A percentile compares a stretch with the other conserved stretches of the same genome.
Evolutionary conservation across 2,888 invertebrate species (phyloP).

Genomic region (Melieria omissa): DNA sequence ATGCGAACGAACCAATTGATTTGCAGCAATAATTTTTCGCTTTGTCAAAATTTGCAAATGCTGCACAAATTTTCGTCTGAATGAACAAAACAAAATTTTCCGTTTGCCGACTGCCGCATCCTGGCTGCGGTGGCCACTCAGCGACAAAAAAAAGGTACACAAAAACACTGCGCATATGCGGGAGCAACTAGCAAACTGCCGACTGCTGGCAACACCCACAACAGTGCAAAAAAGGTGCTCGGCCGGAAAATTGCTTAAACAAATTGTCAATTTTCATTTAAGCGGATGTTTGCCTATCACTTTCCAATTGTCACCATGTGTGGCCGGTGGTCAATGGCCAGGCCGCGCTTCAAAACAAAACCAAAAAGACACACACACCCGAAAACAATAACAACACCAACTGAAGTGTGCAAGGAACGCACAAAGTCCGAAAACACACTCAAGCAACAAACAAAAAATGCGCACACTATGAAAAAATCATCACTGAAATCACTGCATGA

Average conservation of each 20-base stretch:
- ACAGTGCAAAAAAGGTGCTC: slow-evolving; percentile 38
- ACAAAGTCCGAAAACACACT: too few relatives aligned
- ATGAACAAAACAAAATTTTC: slow-evolving; percentile 28
- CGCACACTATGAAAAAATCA: too few relatives aligned
- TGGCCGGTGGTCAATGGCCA: slow-evolving; percentile 42
- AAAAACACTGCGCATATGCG: neutral
- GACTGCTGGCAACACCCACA: neutral
- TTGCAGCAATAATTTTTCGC: slow-evolving; percentile 46
- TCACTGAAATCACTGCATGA: too few relatives aligned
- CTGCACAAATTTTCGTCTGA: slow-evolving; percentile 32
- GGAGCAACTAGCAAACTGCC: too few relatives aligned
- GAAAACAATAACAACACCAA: neutral
- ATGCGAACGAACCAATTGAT: slow-evolving; percentile 40
- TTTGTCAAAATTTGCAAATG: slow-evolving; percentile 45
- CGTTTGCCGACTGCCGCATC: too few relatives aligned
- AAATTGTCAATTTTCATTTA: slow-evolving; percentile 56
- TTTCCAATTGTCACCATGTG: slow-evolving; percentile 58
- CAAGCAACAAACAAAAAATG: too few relatives aligned
- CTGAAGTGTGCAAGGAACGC: neutral
- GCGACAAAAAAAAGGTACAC: neutral
- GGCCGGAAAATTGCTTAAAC: slow-evolving; percentile 52
- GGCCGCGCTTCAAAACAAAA: slow-evolving; percentile 40
- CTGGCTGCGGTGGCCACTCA: too few relatives aligned
- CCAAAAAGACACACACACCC: neutral
- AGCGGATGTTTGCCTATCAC: slow-evolving; percentile 57